Evolutionary conservation across 1,140 invertebrate species (phyloP).

Genomic region (Hetaerina americana): DNA sequence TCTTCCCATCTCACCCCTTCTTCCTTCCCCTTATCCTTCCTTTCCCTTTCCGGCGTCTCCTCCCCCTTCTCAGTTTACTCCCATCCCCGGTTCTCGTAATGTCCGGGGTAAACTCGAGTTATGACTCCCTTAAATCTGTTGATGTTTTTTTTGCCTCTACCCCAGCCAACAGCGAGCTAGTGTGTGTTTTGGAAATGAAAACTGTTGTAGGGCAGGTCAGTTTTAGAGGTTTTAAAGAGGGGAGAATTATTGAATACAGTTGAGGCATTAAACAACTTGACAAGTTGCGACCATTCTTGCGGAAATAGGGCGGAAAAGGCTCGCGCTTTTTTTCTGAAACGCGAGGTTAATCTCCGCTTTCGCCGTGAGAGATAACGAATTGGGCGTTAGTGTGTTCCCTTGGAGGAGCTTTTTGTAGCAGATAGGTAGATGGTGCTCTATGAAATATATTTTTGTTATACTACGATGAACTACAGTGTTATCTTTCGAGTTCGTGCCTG

Average conservation of each 20-base stretch:
- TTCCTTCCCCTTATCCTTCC: background rate
- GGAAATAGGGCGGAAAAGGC: background rate
- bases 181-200: slow-evolving; percentile 16
- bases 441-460: too few relatives aligned
- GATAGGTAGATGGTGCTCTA: too few relatives aligned
- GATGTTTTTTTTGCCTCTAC: slow-evolving; percentile 16
- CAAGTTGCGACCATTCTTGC: background rate
- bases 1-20: background rate
- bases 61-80: background rate
- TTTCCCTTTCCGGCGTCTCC: background rate
- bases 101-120: slow-evolving; percentile 23
- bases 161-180: slow-evolving; percentile 20
- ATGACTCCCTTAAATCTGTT: slow-evolving; percentile 28
- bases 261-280: background rate
- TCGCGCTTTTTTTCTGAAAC: background rate
- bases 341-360: background rate
- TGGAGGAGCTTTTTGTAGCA: background rate
- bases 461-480: too few relatives aligned
- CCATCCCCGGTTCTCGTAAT: slow-evolving; percentile 1
- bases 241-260: background rate
- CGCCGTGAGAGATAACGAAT: background rate
- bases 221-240: background rate
- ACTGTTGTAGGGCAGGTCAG: background rate
- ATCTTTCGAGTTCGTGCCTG: too few relatives aligned
- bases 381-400: background rate